phyloP scores from a whole-genome alignment of 2,113 vertebrate species.

The Cephalopholis sonnerati region DNA sequence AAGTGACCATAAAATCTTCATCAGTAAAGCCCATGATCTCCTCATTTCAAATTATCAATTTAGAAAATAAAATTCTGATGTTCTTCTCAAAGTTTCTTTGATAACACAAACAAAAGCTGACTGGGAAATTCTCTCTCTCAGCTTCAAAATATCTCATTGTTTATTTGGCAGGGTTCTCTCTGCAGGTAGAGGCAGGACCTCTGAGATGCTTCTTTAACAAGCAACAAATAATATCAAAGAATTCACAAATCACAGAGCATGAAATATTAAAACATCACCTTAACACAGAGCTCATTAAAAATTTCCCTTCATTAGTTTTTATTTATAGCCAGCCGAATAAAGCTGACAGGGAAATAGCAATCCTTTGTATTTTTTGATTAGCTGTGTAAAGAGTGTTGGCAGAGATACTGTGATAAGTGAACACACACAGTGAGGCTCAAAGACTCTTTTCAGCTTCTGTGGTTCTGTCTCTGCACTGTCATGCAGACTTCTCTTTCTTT shows the following conservation, averaged over 20 bases:
- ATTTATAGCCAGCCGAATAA: slow-evolving; percentile 34
- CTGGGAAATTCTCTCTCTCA: background rate
- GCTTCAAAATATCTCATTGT: background rate
- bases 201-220: background rate
- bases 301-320: slow-evolving; percentile 40
- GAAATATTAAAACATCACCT: slow-evolving; percentile 43
- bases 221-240: slow-evolving; percentile 18
- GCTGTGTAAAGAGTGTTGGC: slow-evolving; percentile 49
- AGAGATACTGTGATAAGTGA: slow-evolving; percentile 30
- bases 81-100: background rate
- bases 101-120: slow-evolving; percentile 1
- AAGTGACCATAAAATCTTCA: background rate
- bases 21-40: background rate
- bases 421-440: slow-evolving; percentile 47
- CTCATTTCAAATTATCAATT: background rate
- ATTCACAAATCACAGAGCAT: slow-evolving; percentile 21
- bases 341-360: slow-evolving; percentile 20
- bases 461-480: slow-evolving; percentile 33
- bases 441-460: slow-evolving; percentile 41
- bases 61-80: background rate
- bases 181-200: slow-evolving; percentile 15
- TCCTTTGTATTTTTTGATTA: slow-evolving; percentile 52
- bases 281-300: slow-evolving; percentile 19
- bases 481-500: slow-evolving; percentile 25
- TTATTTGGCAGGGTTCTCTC: background rate